Conservation (phyloP, 2,888 invertebrate genomes). For the Agriopis leucophaearia region DNA sequence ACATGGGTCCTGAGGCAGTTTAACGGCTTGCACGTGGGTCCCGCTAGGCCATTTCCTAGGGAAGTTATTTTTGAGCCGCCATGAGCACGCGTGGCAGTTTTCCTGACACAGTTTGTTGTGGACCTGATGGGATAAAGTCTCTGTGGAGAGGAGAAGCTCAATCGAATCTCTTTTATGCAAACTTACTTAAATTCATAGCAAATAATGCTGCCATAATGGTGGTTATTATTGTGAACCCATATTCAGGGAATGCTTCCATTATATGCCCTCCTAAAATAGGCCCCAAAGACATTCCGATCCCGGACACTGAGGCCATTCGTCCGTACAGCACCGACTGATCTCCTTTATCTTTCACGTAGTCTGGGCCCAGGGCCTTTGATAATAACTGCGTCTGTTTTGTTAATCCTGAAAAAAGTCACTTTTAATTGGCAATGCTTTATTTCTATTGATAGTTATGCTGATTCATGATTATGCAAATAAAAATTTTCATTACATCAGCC, state of each 20-base stretch:
- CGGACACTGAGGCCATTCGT: slow-evolving; percentile 85
- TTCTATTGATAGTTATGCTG: background rate
- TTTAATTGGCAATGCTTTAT: background rate
- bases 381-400: slow-evolving; percentile 89
- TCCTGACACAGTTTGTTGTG: too few species aligned
- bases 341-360: slow-evolving; percentile 72
- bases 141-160: too few species aligned
- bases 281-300: slow-evolving; percentile 88
- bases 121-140: too few species aligned
- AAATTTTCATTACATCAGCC: background rate
- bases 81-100: too few species aligned
- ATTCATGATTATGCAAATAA: background rate
- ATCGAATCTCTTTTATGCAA: background rate
- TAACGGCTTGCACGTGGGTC: too few species aligned
- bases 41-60: too few species aligned
- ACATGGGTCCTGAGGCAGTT: too few species aligned
- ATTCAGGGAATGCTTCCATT: slow-evolving; percentile 70
- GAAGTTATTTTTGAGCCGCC: too few species aligned
- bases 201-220: slow-evolving; percentile 50
- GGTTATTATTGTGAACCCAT: slow-evolving; percentile 84
- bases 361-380: slow-evolving; percentile 86
- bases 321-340: slow-evolving; percentile 85
- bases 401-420: slow-evolving; percentile 72
- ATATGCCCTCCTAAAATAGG: slow-evolving; percentile 88
- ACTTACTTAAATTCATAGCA: slow-evolving; percentile 57